phyloP scores from a whole-genome alignment of 2,113 vertebrate genomes.

The Sphyrna mokarran region DNA sequence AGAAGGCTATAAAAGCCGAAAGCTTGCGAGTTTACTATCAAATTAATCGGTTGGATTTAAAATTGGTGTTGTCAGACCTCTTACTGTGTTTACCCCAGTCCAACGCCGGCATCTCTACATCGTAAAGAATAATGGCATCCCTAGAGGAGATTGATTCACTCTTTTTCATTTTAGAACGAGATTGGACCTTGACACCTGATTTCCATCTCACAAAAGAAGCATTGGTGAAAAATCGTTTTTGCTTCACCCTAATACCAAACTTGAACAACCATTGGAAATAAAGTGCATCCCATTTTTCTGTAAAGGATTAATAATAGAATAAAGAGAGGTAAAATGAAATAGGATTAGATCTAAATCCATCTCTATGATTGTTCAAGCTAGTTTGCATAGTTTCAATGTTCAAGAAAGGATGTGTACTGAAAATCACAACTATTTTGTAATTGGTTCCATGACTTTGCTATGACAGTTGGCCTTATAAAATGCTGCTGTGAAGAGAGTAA shows the following conservation, averaged over 20 bases:
- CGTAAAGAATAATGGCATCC: no score
- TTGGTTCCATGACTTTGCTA: neutral
- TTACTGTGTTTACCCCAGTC: no score
- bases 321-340: neutral
- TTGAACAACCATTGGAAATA: neutral
- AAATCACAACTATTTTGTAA: neutral
- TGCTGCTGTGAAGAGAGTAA: neutral
- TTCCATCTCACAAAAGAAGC: neutral
- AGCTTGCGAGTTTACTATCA: no score
- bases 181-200: neutral
- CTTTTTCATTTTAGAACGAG: neutral
- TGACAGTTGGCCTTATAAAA: neutral
- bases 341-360: neutral
- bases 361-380: neutral
- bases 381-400: neutral
- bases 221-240: neutral
- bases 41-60: no score
- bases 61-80: no score
- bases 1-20: no score
- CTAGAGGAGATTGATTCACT: no score
- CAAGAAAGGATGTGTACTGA: neutral
- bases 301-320: neutral
- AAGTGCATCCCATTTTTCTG: neutral
- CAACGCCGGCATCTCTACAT: no score
- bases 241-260: neutral